Evolutionary conservation across 2,888 invertebrate species (phyloP).

Genomic region (Pycnomerus fuliginosus): DNA sequence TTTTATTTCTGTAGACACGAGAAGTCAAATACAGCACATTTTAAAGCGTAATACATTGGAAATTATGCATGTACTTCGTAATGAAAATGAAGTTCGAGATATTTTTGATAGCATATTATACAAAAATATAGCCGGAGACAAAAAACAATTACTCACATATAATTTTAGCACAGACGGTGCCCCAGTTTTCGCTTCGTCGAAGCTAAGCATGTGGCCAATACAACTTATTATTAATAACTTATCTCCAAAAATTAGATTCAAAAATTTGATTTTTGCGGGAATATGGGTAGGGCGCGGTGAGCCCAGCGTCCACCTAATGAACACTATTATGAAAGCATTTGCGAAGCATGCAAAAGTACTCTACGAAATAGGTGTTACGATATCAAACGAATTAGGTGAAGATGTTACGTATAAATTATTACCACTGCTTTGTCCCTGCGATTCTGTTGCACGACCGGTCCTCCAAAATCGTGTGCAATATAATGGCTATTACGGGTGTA

Average conservation of each 20-base stretch:
- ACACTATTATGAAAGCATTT: not conserved
- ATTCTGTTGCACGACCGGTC: not conserved
- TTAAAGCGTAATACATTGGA: not conserved
- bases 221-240: not conserved
- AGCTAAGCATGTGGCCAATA: not conserved
- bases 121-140: too few species aligned
- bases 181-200: not conserved
- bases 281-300: not conserved
- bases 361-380: not conserved
- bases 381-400: not conserved
- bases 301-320: not conserved
- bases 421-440: not conserved
- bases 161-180: constrained; percentile 1
- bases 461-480: not conserved
- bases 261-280: not conserved
- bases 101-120: not conserved
- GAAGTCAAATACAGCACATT: not conserved
- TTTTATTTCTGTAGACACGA: not conserved
- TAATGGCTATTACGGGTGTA: not conserved
- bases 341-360: not conserved
- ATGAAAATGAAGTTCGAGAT: not conserved
- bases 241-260: not conserved
- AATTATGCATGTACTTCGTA: too few species aligned
- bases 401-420: not conserved
- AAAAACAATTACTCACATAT: too few species aligned